Evolutionary conservation across 2,888 invertebrate species (phyloP).

Genomic region (Parnassius smintheus): DNA sequence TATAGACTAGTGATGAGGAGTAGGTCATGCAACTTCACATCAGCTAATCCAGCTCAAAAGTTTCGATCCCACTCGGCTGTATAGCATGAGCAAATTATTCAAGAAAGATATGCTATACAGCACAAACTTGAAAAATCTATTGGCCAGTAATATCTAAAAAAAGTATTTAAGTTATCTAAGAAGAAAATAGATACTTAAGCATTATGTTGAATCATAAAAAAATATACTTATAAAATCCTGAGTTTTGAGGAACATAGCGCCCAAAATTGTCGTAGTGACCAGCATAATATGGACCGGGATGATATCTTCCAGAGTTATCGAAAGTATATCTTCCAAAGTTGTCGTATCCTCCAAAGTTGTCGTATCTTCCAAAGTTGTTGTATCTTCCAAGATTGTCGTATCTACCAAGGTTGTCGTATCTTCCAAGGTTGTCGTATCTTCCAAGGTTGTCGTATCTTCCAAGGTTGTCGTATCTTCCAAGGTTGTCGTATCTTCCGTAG

Average conservation of each 20-base stretch:
- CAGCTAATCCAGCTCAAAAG: no score
- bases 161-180: no score
- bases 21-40: no score
- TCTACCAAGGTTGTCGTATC: constrained; percentile 29
- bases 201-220: neutral
- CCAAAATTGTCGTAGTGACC: constrained; percentile 20
- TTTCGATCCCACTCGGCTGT: no score
- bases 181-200: no score
- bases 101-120: no score
- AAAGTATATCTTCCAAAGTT: no score
- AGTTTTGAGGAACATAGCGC: constrained; percentile 47
- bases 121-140: no score
- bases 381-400: constrained; percentile 33
- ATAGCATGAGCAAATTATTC: no score
- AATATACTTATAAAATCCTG: constrained; percentile 62
- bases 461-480: constrained; percentile 24
- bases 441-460: neutral
- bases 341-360: constrained; percentile 1
- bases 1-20: no score
- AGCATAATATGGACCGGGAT: constrained; percentile 21
- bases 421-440: neutral
- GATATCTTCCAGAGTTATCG: constrained; percentile 31
- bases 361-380: constrained; percentile 24
- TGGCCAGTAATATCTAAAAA: no score
- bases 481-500: constrained; percentile 31